These are phyloP conservation scores for Heteromurus nitidus DNA, from an alignment of 2,888 invertebrate species.

Conservation along the genomic window DNA sequence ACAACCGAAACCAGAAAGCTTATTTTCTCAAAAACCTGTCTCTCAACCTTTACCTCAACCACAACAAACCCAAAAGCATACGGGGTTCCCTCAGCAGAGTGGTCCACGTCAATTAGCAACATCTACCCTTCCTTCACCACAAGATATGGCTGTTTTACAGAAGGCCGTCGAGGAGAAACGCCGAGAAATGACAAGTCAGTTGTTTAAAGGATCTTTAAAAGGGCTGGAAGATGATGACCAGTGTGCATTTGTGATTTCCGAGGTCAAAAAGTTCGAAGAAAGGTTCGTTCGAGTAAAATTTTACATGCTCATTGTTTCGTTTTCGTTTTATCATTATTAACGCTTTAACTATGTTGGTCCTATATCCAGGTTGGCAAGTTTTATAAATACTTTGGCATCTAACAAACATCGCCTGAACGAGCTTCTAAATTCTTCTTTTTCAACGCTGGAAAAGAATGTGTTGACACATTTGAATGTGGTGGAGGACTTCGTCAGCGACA, in stretches of 20 bases:
- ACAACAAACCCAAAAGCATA: constrained; percentile 3
- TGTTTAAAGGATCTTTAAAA: constrained; percentile 41
- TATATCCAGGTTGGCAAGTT: constrained; percentile 31
- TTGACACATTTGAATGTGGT: constrained; percentile 76
- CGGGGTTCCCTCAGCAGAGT: not conserved
- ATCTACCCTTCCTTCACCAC: constrained; percentile 37
- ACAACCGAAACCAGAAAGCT: not conserved
- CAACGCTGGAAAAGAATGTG: constrained; percentile 35
- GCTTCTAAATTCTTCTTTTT: constrained; percentile 27
- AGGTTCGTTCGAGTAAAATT: constrained; percentile 35
- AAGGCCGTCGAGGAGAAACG: constrained; percentile 56
- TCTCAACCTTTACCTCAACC: not conserved
- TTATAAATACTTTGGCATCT: not conserved
- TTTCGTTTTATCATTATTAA: no score
- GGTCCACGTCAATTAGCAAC: constrained; percentile 45
- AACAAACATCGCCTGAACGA: constrained; percentile 8
- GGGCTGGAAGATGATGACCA: constrained; percentile 52
- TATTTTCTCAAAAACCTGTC: not conserved
- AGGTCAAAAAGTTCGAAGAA: constrained; percentile 59
- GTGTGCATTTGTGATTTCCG: constrained; percentile 41
- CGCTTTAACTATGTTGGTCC: not conserved
- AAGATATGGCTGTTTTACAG: constrained; percentile 47
- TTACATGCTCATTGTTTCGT: no score
- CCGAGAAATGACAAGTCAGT: constrained; percentile 50
- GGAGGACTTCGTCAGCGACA: constrained; percentile 80